These are phyloP conservation scores for Columba guinea DNA, from an alignment of 2,797 vertebrate species.

Conservation along the genomic window DNA sequence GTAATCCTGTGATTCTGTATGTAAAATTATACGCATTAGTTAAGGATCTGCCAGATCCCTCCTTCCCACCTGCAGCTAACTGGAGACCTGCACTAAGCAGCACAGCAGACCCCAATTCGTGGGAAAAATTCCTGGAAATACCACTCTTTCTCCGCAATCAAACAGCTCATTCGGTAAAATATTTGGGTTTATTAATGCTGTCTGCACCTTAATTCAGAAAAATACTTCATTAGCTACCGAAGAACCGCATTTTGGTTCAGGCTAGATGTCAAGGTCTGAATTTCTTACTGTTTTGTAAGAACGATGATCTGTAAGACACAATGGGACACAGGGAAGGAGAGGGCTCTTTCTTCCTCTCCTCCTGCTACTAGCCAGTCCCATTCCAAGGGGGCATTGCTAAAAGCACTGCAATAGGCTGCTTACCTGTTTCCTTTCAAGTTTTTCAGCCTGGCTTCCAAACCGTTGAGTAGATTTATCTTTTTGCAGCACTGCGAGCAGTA, in stretches of 20 bases:
- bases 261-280: not conserved
- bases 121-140: not conserved
- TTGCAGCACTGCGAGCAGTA: conserved; percentile 99
- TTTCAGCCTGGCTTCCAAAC: conserved; percentile 94
- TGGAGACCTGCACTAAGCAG: not conserved
- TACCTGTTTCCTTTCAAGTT: conserved; percentile 95
- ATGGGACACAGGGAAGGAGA: not conserved
- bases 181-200: not conserved
- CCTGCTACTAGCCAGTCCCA: not conserved
- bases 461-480: conserved; percentile 94
- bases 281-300: not conserved
- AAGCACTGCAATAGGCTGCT: conserved; percentile 27
- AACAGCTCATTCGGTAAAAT: not conserved
- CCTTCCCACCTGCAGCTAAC: not conserved
- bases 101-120: not conserved
- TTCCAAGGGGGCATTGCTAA: not conserved
- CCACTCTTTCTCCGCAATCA: not conserved
- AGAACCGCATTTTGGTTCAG: not conserved
- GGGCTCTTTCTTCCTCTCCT: not conserved
- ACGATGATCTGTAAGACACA: not conserved
- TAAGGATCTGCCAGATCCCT: not conserved
- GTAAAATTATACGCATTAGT: not conserved
- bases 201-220: not conserved
- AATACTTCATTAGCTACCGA: not conserved
- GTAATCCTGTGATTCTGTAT: not conserved